Evolutionary conservation across 2,888 invertebrate genomes (phyloP), one percentile per base, ranked within the genome.

Genomic region (Drosophila paranaensis): DNA sequence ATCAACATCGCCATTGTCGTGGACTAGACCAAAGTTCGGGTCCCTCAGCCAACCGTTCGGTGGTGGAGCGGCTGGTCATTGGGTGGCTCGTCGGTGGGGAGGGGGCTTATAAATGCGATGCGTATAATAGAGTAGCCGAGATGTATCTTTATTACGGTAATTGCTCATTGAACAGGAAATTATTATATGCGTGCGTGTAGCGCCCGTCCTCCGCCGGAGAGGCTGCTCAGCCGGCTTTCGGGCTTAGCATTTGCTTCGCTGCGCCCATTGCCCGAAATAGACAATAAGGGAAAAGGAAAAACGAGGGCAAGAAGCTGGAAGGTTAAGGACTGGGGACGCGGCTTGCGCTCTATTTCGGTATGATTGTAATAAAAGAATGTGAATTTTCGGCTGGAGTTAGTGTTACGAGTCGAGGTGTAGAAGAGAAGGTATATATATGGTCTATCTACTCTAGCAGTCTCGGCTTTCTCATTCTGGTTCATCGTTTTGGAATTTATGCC

Each of bases 131-230:
- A 88, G 80, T 82, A 77, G 72, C 82, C 65, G 73, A 74, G 74
- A 81, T 81, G 68, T 81, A 81, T 84, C 82, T 79, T 81, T 87
- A 87, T 90, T 84, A 78, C 76, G 67, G 76, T 79, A 85, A 89
- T 90, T 86, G 88, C 70, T 85, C 88, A 89, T 80, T 89, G 88
- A 90, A 77, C 88, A 83, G 88, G 89, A 89, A 89, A 85, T 81
- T 87, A 90, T 90, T 84, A 77, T 77, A 77, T 88, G 86, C 82
- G 86, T 85, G 82, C 64, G 66, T 73, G 65, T 76, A 46, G 37
- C 48, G 54, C 25, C 30, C 27, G 42, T 2, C 37, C 11, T 10
- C 37, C 10, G 3, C 14, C 8, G 14, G 20, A 4, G 4, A 9
- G 35, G 35, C 20, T 11, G 20, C 5, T 33, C 51, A 37, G 51